These are phyloP conservation scores for Plemyria rubiginata DNA, from an alignment of 2,888 invertebrate species.

Conservation along the genomic window DNA sequence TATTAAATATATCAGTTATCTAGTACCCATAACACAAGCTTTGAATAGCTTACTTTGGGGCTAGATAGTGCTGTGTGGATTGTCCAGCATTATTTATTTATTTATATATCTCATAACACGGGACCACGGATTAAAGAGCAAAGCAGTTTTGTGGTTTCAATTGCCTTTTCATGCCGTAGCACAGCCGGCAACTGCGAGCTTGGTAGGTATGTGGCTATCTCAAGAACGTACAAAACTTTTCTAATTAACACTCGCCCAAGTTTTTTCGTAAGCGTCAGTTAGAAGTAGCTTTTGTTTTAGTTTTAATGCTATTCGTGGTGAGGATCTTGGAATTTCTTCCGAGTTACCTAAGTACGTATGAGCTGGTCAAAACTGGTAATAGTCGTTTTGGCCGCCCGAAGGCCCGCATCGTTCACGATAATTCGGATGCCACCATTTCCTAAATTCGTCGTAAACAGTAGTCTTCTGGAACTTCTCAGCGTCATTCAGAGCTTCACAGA, in stretches of 20 bases:
- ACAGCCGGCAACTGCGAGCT: constrained; percentile 1
- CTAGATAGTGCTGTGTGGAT: too few species aligned
- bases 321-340: constrained; percentile 3
- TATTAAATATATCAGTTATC: too few species aligned
- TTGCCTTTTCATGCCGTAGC: too few species aligned
- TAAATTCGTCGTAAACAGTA: constrained; percentile 54
- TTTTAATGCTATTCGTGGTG: constrained; percentile 53
- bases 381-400: too few species aligned
- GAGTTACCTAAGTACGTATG: neutral
- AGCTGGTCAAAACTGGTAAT: neutral
- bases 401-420: constrained; percentile 40
- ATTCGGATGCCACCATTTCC: constrained; percentile 66
- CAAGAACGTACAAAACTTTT: constrained; percentile 61
- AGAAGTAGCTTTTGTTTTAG: constrained; percentile 66
- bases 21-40: too few species aligned
- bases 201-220: constrained; percentile 34
- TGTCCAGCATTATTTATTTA: too few species aligned
- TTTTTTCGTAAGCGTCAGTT: constrained; percentile 70
- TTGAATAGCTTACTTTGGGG: too few species aligned
- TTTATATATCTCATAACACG: too few species aligned
- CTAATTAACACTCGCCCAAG: constrained; percentile 72
- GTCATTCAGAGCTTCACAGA: constrained; percentile 65
- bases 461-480: constrained; percentile 34
- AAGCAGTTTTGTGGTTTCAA: too few species aligned
- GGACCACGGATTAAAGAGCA: too few species aligned